A percentile compares a stretch with the other conserved stretches of the same genome.
Conservation (phyloP, 2,797 vertebrate species). For the Peromyscus attwateri region DNA sequence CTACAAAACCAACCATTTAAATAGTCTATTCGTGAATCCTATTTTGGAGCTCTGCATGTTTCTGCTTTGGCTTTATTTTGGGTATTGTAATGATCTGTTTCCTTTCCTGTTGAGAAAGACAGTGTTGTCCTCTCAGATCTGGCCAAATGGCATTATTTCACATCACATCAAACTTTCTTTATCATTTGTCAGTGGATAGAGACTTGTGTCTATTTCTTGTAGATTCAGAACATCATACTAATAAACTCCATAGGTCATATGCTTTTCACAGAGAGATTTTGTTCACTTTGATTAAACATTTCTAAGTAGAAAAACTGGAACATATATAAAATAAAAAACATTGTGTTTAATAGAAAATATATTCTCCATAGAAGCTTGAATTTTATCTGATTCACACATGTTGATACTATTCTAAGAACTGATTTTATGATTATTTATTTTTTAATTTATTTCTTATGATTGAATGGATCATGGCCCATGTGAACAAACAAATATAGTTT, state of each 20-base stretch:
- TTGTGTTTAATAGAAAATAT: background rate
- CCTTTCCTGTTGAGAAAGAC: background rate
- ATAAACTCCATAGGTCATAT: too few relatives aligned
- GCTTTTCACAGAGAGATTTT: accelerated
- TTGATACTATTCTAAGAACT: background rate
- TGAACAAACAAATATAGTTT: background rate
- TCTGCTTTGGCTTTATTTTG: background rate
- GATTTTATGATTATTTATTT: background rate
- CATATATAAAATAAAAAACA: background rate
- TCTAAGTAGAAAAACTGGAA: accelerated
- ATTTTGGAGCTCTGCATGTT: background rate
- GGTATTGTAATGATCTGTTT: background rate
- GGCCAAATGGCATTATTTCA: too few relatives aligned
- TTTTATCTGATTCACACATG: background rate
- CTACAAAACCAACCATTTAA: background rate
- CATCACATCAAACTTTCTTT: background rate
- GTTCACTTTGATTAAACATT: background rate
- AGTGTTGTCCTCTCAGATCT: background rate
- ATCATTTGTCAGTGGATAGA: too few relatives aligned
- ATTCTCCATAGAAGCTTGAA: background rate
- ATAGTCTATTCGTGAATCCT: too few relatives aligned
- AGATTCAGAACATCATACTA: background rate
- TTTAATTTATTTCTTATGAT: background rate
- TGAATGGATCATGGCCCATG: too few relatives aligned
- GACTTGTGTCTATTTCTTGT: background rate